phyloP scores from a whole-genome alignment of 2,797 vertebrate species.

The Gallinago nigripennis region DNA sequence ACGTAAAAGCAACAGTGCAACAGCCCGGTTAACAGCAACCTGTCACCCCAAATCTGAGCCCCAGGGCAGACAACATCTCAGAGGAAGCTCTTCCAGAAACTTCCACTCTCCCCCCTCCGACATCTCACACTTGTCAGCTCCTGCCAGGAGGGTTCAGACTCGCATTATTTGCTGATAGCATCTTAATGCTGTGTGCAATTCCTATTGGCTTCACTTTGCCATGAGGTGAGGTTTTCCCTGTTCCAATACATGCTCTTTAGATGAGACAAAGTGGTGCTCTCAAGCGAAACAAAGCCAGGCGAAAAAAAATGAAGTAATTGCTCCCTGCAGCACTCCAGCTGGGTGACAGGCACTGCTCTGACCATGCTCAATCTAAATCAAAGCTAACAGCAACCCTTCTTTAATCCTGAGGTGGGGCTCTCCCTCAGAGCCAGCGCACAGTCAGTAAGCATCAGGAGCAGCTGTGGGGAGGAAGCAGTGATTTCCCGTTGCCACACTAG shows the following conservation, averaged over 20 bases:
- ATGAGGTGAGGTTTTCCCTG: neutral
- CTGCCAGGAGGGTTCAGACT: neutral
- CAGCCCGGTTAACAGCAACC: neutral
- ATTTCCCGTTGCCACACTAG: neutral
- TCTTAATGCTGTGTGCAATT: neutral
- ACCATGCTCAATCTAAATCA: neutral
- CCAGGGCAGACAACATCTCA: neutral
- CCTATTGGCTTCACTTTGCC: neutral
- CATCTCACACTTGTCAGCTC: neutral
- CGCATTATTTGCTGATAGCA: accelerated
- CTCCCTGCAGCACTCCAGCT: accelerated
- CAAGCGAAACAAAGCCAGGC: neutral
- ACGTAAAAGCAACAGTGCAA: neutral
- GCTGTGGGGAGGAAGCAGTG: neutral
- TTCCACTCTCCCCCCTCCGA: neutral
- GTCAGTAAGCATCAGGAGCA: neutral
- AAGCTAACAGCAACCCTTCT: neutral
- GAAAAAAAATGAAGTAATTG: neutral
- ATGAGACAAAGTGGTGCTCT: accelerated
- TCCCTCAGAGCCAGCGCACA: neutral
- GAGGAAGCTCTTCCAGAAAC: neutral
- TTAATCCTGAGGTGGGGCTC: neutral
- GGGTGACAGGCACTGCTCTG: neutral
- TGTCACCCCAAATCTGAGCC: neutral
- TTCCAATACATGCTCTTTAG: accelerated